These are phyloP conservation scores for Pheosia gnoma DNA, from an alignment of 2,888 invertebrate genomes.

Conservation along the genomic window DNA sequence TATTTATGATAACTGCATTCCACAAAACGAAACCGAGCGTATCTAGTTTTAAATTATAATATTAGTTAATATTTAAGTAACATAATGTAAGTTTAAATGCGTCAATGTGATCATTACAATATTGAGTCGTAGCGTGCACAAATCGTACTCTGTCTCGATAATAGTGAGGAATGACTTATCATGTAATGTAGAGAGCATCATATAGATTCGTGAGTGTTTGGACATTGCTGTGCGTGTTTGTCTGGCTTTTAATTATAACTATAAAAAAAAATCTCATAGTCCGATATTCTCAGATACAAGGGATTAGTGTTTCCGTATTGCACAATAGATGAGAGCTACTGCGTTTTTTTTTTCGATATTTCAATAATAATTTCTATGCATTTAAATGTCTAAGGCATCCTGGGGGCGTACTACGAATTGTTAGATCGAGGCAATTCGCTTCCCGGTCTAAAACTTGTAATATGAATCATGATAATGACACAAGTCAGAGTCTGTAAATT, in stretches of 20 bases:
- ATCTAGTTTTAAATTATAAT: conserved; percentile 66
- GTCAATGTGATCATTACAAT: conserved; percentile 80
- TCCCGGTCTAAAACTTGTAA: no score
- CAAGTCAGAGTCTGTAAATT: no score
- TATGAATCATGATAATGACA: no score
- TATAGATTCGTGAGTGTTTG: conserved; percentile 75
- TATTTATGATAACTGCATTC: conserved; percentile 80
- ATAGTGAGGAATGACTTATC: conserved; percentile 64
- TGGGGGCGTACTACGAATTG: conserved; percentile 2
- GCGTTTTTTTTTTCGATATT: conserved; percentile 42
- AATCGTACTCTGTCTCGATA: conserved; percentile 71
- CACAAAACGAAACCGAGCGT: conserved; percentile 75
- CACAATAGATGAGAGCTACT: conserved; percentile 59
- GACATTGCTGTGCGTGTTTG: conserved; percentile 73
- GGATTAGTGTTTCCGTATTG: conserved; percentile 71
- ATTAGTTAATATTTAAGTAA: conserved; percentile 62
- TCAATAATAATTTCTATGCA: conserved; percentile 41
- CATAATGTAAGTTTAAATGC: conserved; percentile 72
- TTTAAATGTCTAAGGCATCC: conserved; percentile 44
- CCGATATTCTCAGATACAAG: conserved; percentile 72
- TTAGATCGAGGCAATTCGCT: no score
- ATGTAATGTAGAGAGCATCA: conserved; percentile 70
- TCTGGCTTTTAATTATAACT: conserved; percentile 75
- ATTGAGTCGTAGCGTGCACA: conserved; percentile 79
- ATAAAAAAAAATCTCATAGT: conserved; percentile 71